These are phyloP conservation scores for Phainopepla nitens DNA, from an alignment of 2,113 vertebrate species.

Conservation along the genomic window DNA sequence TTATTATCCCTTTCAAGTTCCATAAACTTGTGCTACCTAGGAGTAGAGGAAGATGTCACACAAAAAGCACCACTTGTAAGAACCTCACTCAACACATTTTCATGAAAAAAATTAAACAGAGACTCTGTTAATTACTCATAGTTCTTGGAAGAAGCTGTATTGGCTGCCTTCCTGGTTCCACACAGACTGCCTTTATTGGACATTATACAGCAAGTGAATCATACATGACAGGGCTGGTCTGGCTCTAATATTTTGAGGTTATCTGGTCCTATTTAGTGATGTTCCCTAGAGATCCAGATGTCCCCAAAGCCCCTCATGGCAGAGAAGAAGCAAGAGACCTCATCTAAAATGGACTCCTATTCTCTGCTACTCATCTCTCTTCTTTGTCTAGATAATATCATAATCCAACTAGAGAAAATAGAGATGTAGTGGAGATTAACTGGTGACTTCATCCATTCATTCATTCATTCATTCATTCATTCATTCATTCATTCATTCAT, in stretches of 20 bases:
- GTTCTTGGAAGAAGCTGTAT: slow-evolving; percentile 47
- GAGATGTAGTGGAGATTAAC: not conserved
- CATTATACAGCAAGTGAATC: slow-evolving; percentile 50
- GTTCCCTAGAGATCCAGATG: slow-evolving; percentile 40
- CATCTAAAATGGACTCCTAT: not conserved
- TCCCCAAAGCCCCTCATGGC: not conserved
- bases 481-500: not conserved
- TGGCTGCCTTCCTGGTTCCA: slow-evolving; percentile 55
- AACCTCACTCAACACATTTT: slow-evolving; percentile 45
- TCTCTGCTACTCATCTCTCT: not conserved
- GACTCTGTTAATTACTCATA: slow-evolving; percentile 49
- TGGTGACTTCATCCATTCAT: not conserved
- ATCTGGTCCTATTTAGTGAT: slow-evolving; percentile 44
- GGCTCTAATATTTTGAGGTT: slow-evolving; percentile 42
- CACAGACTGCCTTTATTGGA: slow-evolving; percentile 58
- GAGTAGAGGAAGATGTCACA: not conserved
- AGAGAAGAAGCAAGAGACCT: not conserved
- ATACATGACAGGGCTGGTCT: slow-evolving; percentile 40
- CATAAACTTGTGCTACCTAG: not conserved
- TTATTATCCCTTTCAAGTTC: not conserved
- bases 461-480: no score
- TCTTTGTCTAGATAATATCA: not conserved
- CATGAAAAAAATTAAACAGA: slow-evolving; percentile 57
- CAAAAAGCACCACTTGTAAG: slow-evolving; percentile 19
- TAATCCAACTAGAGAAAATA: not conserved